These are phyloP conservation scores for Forpus xanthops DNA, from an alignment of 2,797 vertebrate genomes.

Conservation along the genomic window DNA sequence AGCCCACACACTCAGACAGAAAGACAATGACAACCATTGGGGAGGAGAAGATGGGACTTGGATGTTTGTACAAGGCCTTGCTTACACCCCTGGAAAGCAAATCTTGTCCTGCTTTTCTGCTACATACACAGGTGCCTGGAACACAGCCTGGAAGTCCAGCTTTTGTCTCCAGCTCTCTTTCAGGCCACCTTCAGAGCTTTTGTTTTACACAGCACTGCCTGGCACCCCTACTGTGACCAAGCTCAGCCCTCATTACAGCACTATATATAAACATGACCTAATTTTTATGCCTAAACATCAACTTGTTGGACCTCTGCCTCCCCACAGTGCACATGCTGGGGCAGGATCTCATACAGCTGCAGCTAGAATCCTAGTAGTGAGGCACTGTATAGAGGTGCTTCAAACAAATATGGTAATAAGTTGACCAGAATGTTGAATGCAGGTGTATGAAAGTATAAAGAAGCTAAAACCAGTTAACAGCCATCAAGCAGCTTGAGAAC, in stretches of 20 bases:
- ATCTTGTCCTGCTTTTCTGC: neutral
- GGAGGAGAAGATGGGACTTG: neutral
- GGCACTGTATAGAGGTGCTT: neutral
- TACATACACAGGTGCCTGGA: conserved; percentile 33
- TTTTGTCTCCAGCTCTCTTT: conserved; percentile 26
- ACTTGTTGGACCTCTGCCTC: conserved; percentile 34
- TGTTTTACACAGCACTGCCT: conserved; percentile 21
- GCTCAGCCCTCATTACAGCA: conserved; percentile 36
- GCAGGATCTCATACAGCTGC: neutral
- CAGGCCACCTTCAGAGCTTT: conserved; percentile 36
- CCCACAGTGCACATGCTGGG: neutral
- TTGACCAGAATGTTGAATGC: neutral
- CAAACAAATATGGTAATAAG: neutral
- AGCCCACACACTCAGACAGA: neutral
- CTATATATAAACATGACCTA: neutral
- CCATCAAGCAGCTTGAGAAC: neutral
- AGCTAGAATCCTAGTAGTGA: neutral
- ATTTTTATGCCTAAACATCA: conserved; percentile 32
- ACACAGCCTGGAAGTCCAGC: neutral
- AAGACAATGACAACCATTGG: neutral
- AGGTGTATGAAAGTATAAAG: neutral
- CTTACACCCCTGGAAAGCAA: neutral
- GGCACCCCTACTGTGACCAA: conserved; percentile 44
- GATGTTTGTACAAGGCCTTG: neutral
- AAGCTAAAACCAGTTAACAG: neutral